Base-by-base conservation (phyloP, 2,888 invertebrate species). In the Bedellia somnulentella region DNA sequence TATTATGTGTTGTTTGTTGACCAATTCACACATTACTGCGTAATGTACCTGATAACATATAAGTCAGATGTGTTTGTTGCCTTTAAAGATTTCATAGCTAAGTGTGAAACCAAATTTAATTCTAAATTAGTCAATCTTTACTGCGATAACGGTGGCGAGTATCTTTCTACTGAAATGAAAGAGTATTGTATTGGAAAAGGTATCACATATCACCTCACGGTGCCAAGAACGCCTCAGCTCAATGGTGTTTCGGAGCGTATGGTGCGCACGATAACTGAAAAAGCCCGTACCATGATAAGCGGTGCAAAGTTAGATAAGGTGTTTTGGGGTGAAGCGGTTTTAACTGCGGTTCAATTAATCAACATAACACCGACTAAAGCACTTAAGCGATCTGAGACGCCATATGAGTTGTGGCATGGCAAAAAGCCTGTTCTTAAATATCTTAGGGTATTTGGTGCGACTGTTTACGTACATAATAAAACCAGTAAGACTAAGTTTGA, bases 191-290 rank as follows among this genome's bases (percentile, higher is more conserved):
- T 41, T 27, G 27, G 47, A 52, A 45, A 40, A 47, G 49, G n/a
- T 48, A 52, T 24, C 45, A 45, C 31, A 21, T 50, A 46, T 41
- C 47, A 57, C 46, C 47, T 53, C 26, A 58, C 58, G 31, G 49
- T 60, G 32, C 52, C 57, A 31, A 38, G 46, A 34, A 56, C 57
- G 13, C 59, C 56, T 30, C 50, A 57, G 40, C 44, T 46, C 39
- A 61, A 59, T 46, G 52, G 52, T 33, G 47, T 55, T n/a, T 38
- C 53, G 12, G 56, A 59, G 35, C 38, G 57, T 3, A 55, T 58
- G 52, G 44, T 42, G 18, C 32, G 55, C 35, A 50, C 50, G 11
- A 43, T 61, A 24, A 49, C 50, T 5, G 55, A 58, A 41, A 56
- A 47, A 35, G 50, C 52, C 28, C 44, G 55, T 23, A 33, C 50